These are phyloP conservation scores for Plestiodon gilberti DNA, from an alignment of 2,113 vertebrate genomes.

Conservation along the genomic window DNA sequence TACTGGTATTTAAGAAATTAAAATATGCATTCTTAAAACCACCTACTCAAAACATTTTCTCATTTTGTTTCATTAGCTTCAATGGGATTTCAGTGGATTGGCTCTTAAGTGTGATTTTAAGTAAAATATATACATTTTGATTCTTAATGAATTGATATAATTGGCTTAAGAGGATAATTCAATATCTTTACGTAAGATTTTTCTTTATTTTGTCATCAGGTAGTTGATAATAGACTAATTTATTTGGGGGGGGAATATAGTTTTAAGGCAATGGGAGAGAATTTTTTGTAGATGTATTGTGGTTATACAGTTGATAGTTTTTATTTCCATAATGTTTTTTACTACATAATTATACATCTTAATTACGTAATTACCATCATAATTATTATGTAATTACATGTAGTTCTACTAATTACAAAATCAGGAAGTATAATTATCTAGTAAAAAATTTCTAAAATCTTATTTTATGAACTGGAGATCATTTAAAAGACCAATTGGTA, in stretches of 20 bases:
- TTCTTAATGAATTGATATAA: constrained; percentile 19
- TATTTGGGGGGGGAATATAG: constrained; percentile 56
- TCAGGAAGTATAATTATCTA: constrained; percentile 88
- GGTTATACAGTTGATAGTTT: constrained; percentile 84
- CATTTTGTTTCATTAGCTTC: neutral
- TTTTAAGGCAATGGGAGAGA: constrained; percentile 79
- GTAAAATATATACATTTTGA: constrained; percentile 12
- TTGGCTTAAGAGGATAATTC: constrained; percentile 28
- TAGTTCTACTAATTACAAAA: constrained; percentile 88
- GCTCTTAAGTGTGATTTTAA: neutral
- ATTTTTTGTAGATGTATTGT: constrained; percentile 86
- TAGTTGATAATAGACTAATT: constrained; percentile 74
- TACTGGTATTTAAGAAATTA: neutral
- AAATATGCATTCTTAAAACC: neutral
- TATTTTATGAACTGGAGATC: constrained; percentile 80
- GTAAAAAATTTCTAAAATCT: constrained; percentile 86
- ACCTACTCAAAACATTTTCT: neutral
- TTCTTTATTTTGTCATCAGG: constrained; percentile 72
- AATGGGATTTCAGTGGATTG: neutral
- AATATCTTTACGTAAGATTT: constrained; percentile 59
- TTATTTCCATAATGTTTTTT: constrained; percentile 89
- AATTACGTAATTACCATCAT: constrained; percentile 87
- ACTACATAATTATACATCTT: constrained; percentile 89
- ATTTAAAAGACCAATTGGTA: constrained; percentile 80
- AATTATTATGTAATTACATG: constrained; percentile 88